Evolutionary conservation across 35 echinoderm and acorn worm species (phyloP), one percentile per base, ranked within the genome.

Genomic region (Holothuria glaberrima): DNA sequence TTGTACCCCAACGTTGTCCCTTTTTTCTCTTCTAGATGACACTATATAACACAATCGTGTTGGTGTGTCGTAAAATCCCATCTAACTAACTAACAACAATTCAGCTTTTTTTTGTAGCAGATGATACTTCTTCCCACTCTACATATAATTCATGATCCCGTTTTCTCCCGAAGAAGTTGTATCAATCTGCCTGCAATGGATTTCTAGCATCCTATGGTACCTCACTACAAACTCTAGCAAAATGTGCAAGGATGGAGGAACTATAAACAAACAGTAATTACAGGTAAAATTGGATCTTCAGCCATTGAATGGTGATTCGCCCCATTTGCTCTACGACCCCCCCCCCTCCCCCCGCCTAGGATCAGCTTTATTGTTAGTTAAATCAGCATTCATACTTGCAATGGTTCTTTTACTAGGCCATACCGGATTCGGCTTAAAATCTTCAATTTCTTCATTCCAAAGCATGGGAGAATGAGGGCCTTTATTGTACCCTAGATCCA

Each of bases 181-280:
- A 41, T 75, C 71, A 24, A 4, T 20, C 18, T 41, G 18, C 32
- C 71, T 75, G 26, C 71, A 75, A 6, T 75, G 6, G 29, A 75
- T 19, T 35, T 75, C 71, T 30, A 75, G 6, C 19, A 30, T 30
- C 26, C 29, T 75, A 30, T 33, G 29, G n/a, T n/a, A n/a, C n/a
- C 71, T 6, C 6, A 75, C 71, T 41, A 75, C 71, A 3, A 75
- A 19, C 10, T 25, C 71, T 19, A 75, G 28, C 25, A n/a, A 33
- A 30, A 75, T 75, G 20, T 75, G 71, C 71, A 75, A 20, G 6
- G 71, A 6, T 5, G 71, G 71, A 75, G 71, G 71, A 30, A 75
- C 20, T 19, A 75, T 30, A 30, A 10, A 3, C 3, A 75, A 30
- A 6, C 35, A 5, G 71, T 75, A 5, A 30, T 35, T 30, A 75